Evolutionary conservation across 1,140 invertebrate species (phyloP), one percentile per base, ranked within the genome.

Genomic region (Lerema accius): DNA sequence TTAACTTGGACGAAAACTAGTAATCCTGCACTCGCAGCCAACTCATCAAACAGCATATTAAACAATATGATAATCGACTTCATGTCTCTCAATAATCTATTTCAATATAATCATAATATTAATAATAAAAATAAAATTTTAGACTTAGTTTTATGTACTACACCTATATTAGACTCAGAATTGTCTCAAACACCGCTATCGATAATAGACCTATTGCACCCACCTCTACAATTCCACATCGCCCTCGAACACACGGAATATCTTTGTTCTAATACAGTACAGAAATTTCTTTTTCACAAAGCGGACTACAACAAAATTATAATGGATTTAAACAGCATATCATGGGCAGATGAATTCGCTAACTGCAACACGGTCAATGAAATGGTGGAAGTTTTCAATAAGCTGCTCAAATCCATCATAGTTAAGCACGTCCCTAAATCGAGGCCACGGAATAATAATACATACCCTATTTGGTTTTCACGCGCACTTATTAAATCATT

Each of bases 401-500:
- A 17, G 48, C 9, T 16, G n/a, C 28, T 68, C 6, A 63, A 13
- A 5, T 17, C 0, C 4, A 10, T 63, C 3, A 68, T 68, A 15
- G 17, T 17, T 9, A 68, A 68, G 53, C 42, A 68, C 58, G 53
- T 64, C 4, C 62, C 62, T 3, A 64, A 64, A 42, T 48, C 35
- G 1, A 42, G 46, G 32, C 45, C 62, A 6, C 62, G 26, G 7
- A 50, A 43, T 16, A 28, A 32, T 13, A 58, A 43, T 1, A 35
- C 4, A n/a, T 64, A 64, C 15, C 62, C 62, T 0, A 26, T 58
- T 35, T 64, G 62, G 62, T 65, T 58, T 23, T 59, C 63, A n/a
- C n/a, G n/a, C 0, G 1, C 45, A 9, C 32, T 65, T 6, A 58
- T 65, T n/a, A 65, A 16, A 35, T 14, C 37, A 4, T 14, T 65